phyloP scores from a whole-genome alignment of 2,113 vertebrate genomes.

The Amia ocellicauda region DNA sequence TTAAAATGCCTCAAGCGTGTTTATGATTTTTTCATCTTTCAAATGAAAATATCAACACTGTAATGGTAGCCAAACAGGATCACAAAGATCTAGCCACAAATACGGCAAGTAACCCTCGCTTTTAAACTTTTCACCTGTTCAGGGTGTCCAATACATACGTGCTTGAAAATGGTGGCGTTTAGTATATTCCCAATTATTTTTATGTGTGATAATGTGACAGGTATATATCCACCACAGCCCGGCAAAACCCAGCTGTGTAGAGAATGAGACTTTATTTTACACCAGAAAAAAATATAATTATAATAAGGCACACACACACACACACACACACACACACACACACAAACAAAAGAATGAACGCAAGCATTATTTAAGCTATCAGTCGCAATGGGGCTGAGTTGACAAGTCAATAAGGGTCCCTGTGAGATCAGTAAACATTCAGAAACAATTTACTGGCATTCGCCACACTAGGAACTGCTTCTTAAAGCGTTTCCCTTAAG shows the following conservation, averaged over 20 bases:
- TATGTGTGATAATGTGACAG: too few relatives aligned
- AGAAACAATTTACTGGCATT: neutral
- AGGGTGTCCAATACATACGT: too few relatives aligned
- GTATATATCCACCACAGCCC: too few relatives aligned
- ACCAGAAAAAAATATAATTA: slow-evolving; percentile 21
- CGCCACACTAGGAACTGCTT: neutral
- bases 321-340: slow-evolving; percentile 9
- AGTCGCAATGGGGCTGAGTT: neutral
- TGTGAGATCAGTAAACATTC: neutral
- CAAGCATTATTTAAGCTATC: neutral
- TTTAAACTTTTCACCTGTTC: too few relatives aligned
- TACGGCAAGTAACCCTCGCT: too few relatives aligned
- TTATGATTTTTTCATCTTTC: slow-evolving; percentile 33
- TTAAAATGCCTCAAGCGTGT: slow-evolving; percentile 38
- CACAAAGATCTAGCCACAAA: neutral
- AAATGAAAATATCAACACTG: neutral
- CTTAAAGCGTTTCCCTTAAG: neutral
- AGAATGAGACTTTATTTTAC: too few relatives aligned
- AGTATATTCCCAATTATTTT: too few relatives aligned
- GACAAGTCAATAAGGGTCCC: slow-evolving; percentile 7
- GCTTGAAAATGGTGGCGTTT: too few relatives aligned
- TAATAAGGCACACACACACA: neutral
- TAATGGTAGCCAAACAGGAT: neutral
- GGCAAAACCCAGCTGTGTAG: too few relatives aligned
- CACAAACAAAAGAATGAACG: neutral